Conservation (phyloP, 2,797 vertebrate genomes). For the Salmo trutta region DNA sequence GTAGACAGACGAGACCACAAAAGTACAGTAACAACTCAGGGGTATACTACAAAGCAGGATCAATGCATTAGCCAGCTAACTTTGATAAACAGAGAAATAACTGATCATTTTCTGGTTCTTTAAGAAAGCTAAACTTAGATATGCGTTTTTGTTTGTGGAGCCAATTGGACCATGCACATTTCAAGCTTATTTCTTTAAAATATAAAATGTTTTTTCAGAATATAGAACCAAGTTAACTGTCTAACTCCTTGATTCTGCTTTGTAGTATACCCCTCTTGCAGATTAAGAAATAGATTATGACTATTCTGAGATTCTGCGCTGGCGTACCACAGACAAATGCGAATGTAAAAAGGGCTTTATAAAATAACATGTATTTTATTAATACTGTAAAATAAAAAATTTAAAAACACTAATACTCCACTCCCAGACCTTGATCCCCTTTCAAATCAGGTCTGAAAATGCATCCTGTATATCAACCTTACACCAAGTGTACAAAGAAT, state of each 20-base stretch:
- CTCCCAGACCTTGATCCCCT: not conserved
- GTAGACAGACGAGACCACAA: slow-evolving; percentile 42
- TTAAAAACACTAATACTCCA: not conserved
- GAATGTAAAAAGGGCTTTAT: not conserved
- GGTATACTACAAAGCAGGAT: not conserved
- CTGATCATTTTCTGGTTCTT: too few species aligned
- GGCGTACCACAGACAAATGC: not conserved
- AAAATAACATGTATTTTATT: too few species aligned
- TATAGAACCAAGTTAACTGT: not conserved
- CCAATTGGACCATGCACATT: too few species aligned
- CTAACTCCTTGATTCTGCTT: not conserved
- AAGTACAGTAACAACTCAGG: slow-evolving; percentile 24
- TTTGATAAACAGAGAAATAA: not conserved
- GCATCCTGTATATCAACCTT: slow-evolving; percentile 8
- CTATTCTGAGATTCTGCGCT: not conserved
- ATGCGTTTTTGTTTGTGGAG: too few species aligned
- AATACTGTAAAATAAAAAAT: slow-evolving; percentile 1
- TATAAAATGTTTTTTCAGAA: not conserved
- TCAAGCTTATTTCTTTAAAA: not conserved
- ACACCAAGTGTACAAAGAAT: too few species aligned
- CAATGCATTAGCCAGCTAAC: not conserved
- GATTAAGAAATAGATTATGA: not conserved
- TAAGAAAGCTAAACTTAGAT: too few species aligned
- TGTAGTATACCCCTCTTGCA: not conserved
- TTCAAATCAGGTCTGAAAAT: not conserved